A percentile compares a stretch with the other conserved stretches of the same genome.
These are phyloP conservation scores for Cliona cf. orientalis DNA, from an alignment of 37 sponge, comb jelly and placozoan genomes.

Conservation along the genomic window DNA sequence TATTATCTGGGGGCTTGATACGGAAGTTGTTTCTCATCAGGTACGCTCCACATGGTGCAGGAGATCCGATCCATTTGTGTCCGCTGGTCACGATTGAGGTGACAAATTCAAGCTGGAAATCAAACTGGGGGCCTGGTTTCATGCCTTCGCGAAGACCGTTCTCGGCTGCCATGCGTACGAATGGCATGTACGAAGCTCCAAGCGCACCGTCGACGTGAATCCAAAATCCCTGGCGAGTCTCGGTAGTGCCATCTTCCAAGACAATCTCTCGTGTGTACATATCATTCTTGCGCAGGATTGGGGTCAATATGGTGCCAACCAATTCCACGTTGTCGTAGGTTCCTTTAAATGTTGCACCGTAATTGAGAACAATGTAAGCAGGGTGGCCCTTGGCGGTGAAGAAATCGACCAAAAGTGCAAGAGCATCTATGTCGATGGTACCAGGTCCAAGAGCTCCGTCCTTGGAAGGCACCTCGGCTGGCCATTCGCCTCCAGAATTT, in stretches of 20 bases:
- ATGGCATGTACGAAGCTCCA: conserved; percentile 39
- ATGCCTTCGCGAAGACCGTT: neutral
- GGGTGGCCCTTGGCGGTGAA: conserved; percentile 23
- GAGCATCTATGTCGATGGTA: conserved; percentile 16
- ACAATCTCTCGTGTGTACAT: conserved; percentile 22
- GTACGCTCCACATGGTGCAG: conserved; percentile 29
- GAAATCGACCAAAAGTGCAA: conserved; percentile 16
- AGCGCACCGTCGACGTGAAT: conserved; percentile 53
- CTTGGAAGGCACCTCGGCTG: conserved; percentile 9
- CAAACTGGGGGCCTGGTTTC: conserved; percentile 7
- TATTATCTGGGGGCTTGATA: neutral
- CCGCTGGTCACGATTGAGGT: conserved; percentile 42
- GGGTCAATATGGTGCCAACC: neutral
- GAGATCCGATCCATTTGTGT: conserved; percentile 32
- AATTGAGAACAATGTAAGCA: conserved; percentile 15
- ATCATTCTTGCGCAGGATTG: neutral
- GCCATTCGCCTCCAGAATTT: conserved; percentile 3
- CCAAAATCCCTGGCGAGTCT: conserved; percentile 8
- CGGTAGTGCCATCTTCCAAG: neutral
- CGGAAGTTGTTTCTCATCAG: conserved; percentile 17
- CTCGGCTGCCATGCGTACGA: conserved; percentile 21
- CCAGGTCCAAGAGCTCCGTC: conserved; percentile 17
- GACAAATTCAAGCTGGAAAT: conserved; percentile 33
- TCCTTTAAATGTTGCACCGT: conserved; percentile 45
- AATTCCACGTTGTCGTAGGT: conserved; percentile 36